Percentiles rank a stretch among this genome's conserved stretches.
Evolutionary conservation across 2,113 vertebrate genomes (phyloP).

Genomic region (Clarias batrachus): DNA sequence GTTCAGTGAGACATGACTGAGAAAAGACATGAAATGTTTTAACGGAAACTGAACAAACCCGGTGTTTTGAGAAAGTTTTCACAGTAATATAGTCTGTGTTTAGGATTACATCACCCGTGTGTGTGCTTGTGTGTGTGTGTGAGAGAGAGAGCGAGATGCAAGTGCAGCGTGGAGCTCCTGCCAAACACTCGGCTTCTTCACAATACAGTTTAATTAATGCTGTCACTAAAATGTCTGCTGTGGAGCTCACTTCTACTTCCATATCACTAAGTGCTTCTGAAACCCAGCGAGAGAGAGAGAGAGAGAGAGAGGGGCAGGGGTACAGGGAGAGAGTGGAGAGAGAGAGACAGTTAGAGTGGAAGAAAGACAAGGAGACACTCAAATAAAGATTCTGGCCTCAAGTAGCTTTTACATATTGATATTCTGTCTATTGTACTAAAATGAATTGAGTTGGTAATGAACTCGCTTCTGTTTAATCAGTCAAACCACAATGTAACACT

Average conservation of each 20-base stretch:
- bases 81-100: constrained; percentile 15
- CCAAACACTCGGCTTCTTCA: constrained; percentile 76
- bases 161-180: constrained; percentile 53
- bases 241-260: constrained; percentile 78
- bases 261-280: constrained; percentile 79
- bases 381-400: too few relatives aligned
- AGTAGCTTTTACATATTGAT: too few relatives aligned
- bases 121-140: constrained; percentile 6
- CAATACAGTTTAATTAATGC: constrained; percentile 79
- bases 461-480: too few relatives aligned
- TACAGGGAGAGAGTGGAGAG: constrained; percentile 4
- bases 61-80: constrained; percentile 2
- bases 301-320: background rate
- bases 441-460: too few relatives aligned
- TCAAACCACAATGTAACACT: too few relatives aligned
- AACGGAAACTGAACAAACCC: background rate
- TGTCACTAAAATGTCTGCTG: constrained; percentile 76
- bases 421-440: too few relatives aligned
- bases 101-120: constrained; percentile 46
- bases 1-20: background rate
- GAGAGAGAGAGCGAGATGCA: constrained; percentile 15
- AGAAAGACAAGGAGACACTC: background rate
- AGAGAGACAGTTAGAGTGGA: background rate
- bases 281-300: background rate
- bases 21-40: background rate